phyloP scores from a whole-genome alignment of 2,888 invertebrate species.

The Spialia ferax region DNA sequence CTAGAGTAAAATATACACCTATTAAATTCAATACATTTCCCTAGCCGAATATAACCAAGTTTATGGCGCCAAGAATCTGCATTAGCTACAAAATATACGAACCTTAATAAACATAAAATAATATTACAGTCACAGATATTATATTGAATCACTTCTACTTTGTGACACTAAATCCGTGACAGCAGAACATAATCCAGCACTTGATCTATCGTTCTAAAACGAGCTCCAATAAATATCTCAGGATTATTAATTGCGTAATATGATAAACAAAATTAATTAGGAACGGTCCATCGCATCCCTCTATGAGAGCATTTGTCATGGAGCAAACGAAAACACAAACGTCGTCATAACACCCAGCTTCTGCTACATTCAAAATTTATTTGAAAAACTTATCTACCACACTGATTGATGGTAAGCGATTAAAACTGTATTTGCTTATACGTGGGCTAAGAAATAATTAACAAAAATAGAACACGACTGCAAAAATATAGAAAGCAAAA shows the following conservation, averaged over 20 bases:
- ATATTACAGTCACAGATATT: neutral
- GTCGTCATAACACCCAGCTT: constrained; percentile 48
- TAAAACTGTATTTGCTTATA: neutral
- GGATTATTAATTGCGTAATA: constrained; percentile 65
- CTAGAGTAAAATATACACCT: neutral
- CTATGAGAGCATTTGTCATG: constrained; percentile 53
- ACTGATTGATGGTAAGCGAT: neutral
- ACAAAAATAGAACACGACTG: no score
- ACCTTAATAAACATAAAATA: neutral
- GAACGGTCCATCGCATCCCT: constrained; percentile 45
- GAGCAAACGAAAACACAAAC: constrained; percentile 55
- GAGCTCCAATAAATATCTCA: constrained; percentile 55
- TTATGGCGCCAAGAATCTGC: neutral
- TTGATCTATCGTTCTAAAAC: constrained; percentile 39
- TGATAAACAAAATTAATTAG: constrained; percentile 68
- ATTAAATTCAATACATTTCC: neutral
- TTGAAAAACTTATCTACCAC: constrained; percentile 54
- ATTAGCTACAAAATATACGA: neutral
- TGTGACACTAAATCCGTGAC: constrained; percentile 11
- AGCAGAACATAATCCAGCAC: constrained; percentile 37
- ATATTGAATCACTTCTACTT: neutral
- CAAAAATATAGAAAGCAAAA: no score
- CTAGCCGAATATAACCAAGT: neutral
- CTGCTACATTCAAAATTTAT: constrained; percentile 60
- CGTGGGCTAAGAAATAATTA: no score